phyloP scores from a whole-genome alignment of 2,797 vertebrate genomes.

The Scolopax rusticola region DNA sequence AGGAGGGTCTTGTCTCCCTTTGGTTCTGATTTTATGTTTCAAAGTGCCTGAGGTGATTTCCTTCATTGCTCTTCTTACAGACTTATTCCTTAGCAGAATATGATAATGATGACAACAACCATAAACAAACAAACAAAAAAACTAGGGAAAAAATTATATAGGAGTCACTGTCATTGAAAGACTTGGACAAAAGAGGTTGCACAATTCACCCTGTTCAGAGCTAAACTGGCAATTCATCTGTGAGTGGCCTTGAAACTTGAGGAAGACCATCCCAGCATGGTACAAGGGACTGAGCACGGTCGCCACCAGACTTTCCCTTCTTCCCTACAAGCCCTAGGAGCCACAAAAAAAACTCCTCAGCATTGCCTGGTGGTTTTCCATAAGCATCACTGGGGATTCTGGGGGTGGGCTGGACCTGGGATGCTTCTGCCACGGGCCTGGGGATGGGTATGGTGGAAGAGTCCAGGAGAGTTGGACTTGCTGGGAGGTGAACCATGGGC shows the following conservation, averaged over 20 bases:
- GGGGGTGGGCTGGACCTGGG: neutral
- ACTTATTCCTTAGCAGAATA: neutral
- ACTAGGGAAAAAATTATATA: neutral
- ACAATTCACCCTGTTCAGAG: neutral
- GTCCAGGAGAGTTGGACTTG: neutral
- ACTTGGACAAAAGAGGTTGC: neutral
- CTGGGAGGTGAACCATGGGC: accelerated
- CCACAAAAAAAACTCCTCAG: neutral
- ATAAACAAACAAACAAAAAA: neutral
- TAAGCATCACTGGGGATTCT: neutral
- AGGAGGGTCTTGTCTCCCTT: neutral
- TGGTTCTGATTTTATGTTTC: neutral
- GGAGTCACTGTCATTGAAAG: neutral
- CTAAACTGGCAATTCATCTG: neutral
- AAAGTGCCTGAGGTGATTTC: neutral
- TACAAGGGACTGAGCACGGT: accelerated
- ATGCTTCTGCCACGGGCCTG: neutral
- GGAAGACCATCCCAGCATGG: neutral
- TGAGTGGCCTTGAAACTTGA: neutral
- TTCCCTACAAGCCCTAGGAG: neutral
- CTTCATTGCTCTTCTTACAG: neutral
- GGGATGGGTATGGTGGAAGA: neutral
- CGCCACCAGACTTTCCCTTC: neutral
- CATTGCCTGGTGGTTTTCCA: neutral
- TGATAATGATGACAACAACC: neutral